Evolutionary conservation across 2,888 invertebrate species (phyloP), one percentile per base, ranked within the genome.

Genomic region (Nomada ruficornis): DNA sequence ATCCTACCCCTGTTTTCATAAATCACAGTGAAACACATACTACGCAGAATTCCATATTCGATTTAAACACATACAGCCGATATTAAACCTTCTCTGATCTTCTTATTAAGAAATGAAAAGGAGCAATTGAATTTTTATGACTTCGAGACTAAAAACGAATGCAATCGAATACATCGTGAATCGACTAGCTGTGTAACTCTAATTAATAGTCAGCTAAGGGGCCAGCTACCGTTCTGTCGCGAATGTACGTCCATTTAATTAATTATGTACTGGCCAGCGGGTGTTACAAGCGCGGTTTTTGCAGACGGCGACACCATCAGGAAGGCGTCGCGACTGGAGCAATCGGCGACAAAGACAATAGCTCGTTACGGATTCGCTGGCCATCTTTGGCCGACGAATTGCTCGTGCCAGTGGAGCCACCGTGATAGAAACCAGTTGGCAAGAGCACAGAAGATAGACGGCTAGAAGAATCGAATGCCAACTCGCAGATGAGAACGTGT

Each of bases 161-260:
- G n/a, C 55, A 54, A 57, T 11, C 23, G 13, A 44, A 36, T 15
- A 23, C 29, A 64, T 59, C 64, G 75, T 71, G 83, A 78, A 87
- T 80, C 80, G 80, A 69, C 72, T 50, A 52, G 75, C 73, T 71
- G 68, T 89, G 88, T 90, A 89, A 86, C 85, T 87, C 90, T 87
- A 91, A 91, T 91, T 90, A 91, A 91, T 89, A 91, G 90, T 89
- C 89, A 62, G 84, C 82, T 87, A 86, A 82, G 77, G 77, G 79
- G 76, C 77, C 76, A 79, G 82, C 81, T 82, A 88, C 89, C 90
- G 90, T 89, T 90, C 88, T 71, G 80, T 73, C 82, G 86, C 84
- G 89, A 75, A 81, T 85, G 88, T 81, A 87, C 86, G 90, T 85
- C 87, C 86, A 77, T 86, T 91, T 91, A 91, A 91, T 91, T 91